These are phyloP conservation scores for Brachionus asplanchnoidis DNA, from an alignment of 1,140 invertebrate genomes.

Conservation along the genomic window DNA sequence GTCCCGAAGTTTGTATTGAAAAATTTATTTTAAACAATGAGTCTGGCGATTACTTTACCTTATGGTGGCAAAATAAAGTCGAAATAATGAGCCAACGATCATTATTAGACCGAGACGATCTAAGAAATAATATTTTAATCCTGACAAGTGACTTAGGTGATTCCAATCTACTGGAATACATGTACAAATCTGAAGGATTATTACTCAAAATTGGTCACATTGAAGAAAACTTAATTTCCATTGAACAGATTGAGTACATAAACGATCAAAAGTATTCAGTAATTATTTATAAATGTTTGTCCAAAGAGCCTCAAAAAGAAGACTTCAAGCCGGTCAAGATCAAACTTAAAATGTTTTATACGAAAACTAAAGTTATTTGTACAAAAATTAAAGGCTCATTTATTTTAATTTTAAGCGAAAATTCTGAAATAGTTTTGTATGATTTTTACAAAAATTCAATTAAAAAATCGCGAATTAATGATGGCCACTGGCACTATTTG, in stretches of 20 bases:
- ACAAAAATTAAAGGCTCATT: no score
- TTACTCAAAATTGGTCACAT: background rate
- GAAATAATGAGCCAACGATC: background rate
- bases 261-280: background rate
- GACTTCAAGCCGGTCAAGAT: background rate
- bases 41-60: background rate
- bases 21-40: background rate
- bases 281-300: background rate
- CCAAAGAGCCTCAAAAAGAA: background rate
- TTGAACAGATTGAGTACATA: slow-evolving; percentile 12
- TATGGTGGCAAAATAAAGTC: background rate
- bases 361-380: background rate
- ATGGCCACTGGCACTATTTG: background rate
- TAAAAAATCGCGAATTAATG: background rate
- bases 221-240: background rate
- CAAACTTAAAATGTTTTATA: background rate
- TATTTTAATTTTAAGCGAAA: background rate
- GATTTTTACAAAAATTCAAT: slow-evolving; percentile 2
- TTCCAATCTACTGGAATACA: background rate
- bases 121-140: background rate
- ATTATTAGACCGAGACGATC: background rate
- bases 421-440: background rate
- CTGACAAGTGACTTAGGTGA: background rate
- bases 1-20: background rate
- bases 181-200: slow-evolving; percentile 1